phyloP scores from a whole-genome alignment of 2,113 vertebrate genomes.

The Peromyscus maniculatus region DNA sequence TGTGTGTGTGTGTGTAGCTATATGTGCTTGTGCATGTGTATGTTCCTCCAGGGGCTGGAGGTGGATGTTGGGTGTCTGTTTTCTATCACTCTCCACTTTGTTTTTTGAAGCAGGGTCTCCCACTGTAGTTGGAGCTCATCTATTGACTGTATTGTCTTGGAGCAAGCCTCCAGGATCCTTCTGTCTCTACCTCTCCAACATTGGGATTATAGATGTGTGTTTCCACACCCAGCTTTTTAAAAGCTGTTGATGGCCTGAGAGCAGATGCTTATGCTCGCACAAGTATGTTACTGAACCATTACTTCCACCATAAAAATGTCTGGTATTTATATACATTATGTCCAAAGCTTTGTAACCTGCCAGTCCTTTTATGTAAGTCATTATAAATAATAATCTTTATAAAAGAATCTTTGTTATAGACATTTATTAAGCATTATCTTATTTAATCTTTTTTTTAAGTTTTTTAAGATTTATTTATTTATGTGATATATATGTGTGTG shows the following conservation, averaged over 20 bases:
- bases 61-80: background rate
- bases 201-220: background rate
- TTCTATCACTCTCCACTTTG: background rate
- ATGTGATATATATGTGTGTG: background rate
- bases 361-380: background rate
- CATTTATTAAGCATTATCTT: background rate
- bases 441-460: background rate
- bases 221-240: background rate
- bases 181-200: background rate
- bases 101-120: background rate
- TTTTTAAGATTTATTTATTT: background rate
- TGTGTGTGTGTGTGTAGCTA: background rate
- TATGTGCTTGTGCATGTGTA: background rate
- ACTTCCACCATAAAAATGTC: background rate
- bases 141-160: background rate
- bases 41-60: background rate
- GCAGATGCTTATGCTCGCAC: background rate
- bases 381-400: conserved; percentile 27
- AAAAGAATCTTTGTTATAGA: background rate
- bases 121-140: background rate
- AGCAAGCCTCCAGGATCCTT: background rate
- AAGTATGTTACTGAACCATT: background rate
- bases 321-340: background rate
- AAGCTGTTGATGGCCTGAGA: background rate
- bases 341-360: background rate